phyloP scores from a whole-genome alignment of 2,113 vertebrate species.

The Sorex araneus region DNA sequence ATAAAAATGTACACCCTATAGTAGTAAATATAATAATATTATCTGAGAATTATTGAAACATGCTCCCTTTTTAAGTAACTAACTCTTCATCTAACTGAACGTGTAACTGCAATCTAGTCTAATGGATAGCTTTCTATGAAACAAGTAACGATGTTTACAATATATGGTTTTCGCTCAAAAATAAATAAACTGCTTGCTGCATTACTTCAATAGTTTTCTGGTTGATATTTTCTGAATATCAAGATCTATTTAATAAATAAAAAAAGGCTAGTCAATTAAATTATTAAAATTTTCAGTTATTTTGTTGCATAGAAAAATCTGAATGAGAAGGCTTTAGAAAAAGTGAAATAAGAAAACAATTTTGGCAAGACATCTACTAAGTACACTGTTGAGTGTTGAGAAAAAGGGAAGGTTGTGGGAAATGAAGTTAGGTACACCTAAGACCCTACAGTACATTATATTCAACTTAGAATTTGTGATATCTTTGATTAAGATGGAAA shows the following conservation, averaged over 20 bases:
- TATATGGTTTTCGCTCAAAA: background rate
- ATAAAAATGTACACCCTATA: background rate
- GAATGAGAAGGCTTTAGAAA: too few relatives aligned
- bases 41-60: conserved; percentile 15
- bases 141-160: conserved; percentile 12
- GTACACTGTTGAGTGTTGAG: background rate
- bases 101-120: background rate
- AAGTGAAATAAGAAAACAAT: background rate
- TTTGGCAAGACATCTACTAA: too few relatives aligned
- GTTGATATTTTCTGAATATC: background rate
- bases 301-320: too few relatives aligned
- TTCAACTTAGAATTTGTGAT: background rate
- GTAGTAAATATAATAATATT: background rate
- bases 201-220: conserved; percentile 1
- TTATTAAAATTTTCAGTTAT: too few relatives aligned
- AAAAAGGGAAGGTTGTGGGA: background rate
- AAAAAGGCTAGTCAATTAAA: background rate
- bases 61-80: background rate
- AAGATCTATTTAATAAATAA: conserved; percentile 2
- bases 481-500: background rate
- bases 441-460: background rate
- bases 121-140: background rate
- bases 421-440: background rate
- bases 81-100: background rate
- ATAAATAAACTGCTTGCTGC: conserved; percentile 6